Percentiles rank a stretch among this genome's conserved stretches.
phyloP scores from a whole-genome alignment of 1,140 invertebrate genomes.

The Eciton burchellii region DNA sequence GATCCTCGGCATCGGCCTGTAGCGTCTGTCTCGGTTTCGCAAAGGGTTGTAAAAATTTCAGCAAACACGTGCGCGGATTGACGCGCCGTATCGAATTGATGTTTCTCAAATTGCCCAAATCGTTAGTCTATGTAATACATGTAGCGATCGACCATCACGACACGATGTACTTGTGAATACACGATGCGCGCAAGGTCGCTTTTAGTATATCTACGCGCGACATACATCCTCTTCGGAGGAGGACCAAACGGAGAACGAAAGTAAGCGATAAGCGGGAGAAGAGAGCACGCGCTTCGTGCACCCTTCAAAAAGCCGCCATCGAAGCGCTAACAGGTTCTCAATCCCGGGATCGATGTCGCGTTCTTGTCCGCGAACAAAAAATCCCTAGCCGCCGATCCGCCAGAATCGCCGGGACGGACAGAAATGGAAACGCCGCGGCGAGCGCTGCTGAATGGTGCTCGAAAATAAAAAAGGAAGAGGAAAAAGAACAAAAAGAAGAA shows the following conservation, averaged over 20 bases:
- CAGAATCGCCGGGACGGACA: constrained; percentile 53
- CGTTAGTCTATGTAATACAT: no score
- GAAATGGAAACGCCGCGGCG: constrained; percentile 50
- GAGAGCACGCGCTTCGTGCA: constrained; percentile 6
- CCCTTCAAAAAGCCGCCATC: constrained; percentile 37
- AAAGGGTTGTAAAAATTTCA: constrained; percentile 5
- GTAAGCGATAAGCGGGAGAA: not conserved
- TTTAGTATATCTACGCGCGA: not conserved
- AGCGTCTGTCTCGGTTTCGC: not conserved
- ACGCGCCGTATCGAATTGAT: constrained; percentile 15
- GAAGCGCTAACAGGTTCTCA: constrained; percentile 64
- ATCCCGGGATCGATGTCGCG: constrained; percentile 61
- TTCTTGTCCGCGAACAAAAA: constrained; percentile 60
- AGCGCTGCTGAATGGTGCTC: constrained; percentile 35
- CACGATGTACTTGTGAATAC: constrained; percentile 15
- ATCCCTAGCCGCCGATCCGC: constrained; percentile 43
- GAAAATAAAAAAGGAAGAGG: constrained; percentile 41
- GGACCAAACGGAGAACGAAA: not conserved
- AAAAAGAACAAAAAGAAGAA: no score
- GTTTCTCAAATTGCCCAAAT: constrained; percentile 1
- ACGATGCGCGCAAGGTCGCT: not conserved
- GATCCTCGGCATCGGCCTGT: not conserved
- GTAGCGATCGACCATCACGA: not conserved
- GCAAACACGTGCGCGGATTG: not conserved
- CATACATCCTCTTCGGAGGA: not conserved